These are phyloP conservation scores for Aleiodes sp. DNA, from an alignment of 1,140 invertebrate genomes.

Conservation along the genomic window DNA sequence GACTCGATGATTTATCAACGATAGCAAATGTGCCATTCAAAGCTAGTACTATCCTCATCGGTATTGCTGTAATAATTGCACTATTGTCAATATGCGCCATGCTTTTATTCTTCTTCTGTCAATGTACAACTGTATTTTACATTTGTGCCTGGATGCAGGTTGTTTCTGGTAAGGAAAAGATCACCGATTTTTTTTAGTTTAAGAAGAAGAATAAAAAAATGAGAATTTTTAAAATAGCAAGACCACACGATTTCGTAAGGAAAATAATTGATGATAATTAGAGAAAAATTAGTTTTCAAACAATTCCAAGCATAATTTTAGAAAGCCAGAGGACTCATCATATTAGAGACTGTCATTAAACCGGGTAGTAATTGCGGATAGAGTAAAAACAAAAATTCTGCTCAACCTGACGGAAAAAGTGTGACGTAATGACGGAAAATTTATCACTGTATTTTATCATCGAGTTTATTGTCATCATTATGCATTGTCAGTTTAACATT, in stretches of 20 bases:
- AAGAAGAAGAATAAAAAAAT: background rate
- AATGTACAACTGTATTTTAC: conserved; percentile 91
- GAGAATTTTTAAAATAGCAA: background rate
- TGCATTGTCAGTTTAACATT: background rate
- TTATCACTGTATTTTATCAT: background rate
- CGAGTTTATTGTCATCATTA: background rate
- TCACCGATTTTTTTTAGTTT: background rate
- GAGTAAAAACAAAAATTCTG: background rate
- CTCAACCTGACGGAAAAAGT: background rate
- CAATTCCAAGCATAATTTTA: background rate
- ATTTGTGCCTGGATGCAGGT: conserved; percentile 94
- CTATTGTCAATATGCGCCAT: conserved; percentile 87
- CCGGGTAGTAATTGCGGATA: background rate
- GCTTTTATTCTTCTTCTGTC: conserved; percentile 93
- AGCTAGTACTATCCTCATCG: conserved; percentile 88
- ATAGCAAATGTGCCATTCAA: conserved; percentile 83
- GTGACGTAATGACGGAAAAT: background rate
- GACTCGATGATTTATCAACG: conserved; percentile 83
- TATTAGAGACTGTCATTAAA: too few species aligned
- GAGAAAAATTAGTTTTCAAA: background rate
- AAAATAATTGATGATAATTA: too few species aligned
- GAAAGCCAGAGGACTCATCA: too few species aligned
- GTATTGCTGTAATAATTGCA: conserved; percentile 84
- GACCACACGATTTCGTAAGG: too few species aligned
- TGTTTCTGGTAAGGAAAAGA: conserved; percentile 86